Percentiles rank a stretch among this genome's conserved stretches.
Conservation (phyloP, 2,888 invertebrate species). For the Prionchulus punctatus region DNA sequence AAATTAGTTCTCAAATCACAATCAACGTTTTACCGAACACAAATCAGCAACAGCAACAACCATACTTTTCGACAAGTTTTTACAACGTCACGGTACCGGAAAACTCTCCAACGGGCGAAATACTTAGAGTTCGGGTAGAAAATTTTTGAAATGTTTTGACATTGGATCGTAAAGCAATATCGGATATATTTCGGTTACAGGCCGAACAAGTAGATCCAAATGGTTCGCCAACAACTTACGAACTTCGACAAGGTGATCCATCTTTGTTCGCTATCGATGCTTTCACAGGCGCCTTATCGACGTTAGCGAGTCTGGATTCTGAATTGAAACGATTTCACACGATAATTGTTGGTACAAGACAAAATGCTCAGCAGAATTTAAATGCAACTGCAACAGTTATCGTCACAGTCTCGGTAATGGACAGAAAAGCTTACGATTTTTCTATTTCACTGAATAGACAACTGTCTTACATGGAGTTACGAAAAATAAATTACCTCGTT, state of each 20-base stretch:
- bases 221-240: slow-evolving; percentile 26
- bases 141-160: too few relatives aligned
- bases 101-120: slow-evolving; percentile 6
- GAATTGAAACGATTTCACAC: slow-evolving; percentile 52
- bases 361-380: background rate
- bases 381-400: background rate
- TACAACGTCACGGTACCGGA: slow-evolving; percentile 8
- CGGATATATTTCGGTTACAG: too few relatives aligned
- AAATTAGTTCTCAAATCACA: slow-evolving; percentile 76
- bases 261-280: slow-evolving; percentile 21
- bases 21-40: slow-evolving; percentile 73
- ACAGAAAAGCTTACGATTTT: too few relatives aligned
- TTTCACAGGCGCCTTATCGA: slow-evolving; percentile 21
- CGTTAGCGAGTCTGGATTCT: slow-evolving; percentile 50
- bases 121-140: slow-evolving; percentile 12
- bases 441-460: too few relatives aligned
- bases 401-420: too few relatives aligned
- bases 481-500: too few relatives aligned
- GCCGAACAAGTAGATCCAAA: slow-evolving; percentile 14
- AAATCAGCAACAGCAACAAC: too few relatives aligned
- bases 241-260: slow-evolving; percentile 24
- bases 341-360: slow-evolving; percentile 3
- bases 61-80: background rate
- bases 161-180: too few relatives aligned
- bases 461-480: too few relatives aligned